These are phyloP conservation scores for Platysternon megacephalum DNA, from an alignment of 2,113 vertebrate genomes.

Conservation along the genomic window DNA sequence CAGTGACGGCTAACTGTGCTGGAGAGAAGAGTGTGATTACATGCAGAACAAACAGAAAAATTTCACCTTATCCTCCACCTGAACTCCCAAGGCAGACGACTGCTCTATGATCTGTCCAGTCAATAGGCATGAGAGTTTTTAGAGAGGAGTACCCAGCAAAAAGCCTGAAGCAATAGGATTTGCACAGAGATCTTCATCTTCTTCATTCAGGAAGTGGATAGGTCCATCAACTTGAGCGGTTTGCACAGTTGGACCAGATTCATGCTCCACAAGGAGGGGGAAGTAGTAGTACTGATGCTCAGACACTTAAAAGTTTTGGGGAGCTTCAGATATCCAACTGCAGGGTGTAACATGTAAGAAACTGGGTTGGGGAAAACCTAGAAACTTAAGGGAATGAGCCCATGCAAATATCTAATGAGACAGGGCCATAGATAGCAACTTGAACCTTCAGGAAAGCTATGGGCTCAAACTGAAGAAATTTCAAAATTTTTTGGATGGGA, in stretches of 20 bases:
- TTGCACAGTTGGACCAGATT: background rate
- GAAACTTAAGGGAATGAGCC: background rate
- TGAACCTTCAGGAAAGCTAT: accelerated
- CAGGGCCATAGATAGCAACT: background rate
- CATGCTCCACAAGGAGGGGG: background rate
- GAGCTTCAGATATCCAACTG: background rate
- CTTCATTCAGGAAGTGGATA: background rate
- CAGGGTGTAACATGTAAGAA: background rate
- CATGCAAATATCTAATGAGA: background rate
- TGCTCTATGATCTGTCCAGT: background rate
- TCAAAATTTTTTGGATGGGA: background rate
- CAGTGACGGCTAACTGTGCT: background rate
- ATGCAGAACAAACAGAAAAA: accelerated
- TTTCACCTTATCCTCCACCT: background rate
- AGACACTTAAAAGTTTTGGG: background rate
- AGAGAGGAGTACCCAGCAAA: background rate
- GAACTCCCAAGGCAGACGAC: background rate
- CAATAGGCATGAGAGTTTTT: background rate
- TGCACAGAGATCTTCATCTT: background rate
- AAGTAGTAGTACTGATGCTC: background rate
- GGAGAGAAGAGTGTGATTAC: background rate
- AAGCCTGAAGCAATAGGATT: background rate
- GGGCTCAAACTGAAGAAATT: background rate
- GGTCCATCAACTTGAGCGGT: background rate
- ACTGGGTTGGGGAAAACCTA: background rate